Evolutionary conservation across 2,888 invertebrate genomes (phyloP).

Genomic region (Hyppa rectilinea): DNA sequence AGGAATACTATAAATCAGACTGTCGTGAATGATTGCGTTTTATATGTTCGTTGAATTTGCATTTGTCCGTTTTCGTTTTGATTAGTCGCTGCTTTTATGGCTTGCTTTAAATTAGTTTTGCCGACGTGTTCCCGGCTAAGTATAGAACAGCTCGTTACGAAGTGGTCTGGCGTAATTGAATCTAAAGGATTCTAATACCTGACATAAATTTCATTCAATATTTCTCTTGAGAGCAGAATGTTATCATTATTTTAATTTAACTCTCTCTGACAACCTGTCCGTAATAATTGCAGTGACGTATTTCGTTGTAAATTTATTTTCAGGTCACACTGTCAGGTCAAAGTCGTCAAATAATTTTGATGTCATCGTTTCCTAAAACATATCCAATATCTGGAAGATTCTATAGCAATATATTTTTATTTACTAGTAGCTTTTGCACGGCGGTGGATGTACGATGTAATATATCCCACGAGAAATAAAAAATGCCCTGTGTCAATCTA

Average conservation of each 20-base stretch:
- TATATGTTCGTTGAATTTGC: slow-evolving; percentile 47
- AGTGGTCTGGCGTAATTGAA: not conserved
- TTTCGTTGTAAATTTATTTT: slow-evolving; percentile 1
- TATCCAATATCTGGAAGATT: slow-evolving; percentile 1
- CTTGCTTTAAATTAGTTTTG: slow-evolving; percentile 54
- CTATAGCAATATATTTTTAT: not conserved
- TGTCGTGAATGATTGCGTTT: slow-evolving; percentile 32
- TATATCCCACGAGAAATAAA: no score
- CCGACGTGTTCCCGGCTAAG: not conserved
- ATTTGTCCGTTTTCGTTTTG: slow-evolving; percentile 53
- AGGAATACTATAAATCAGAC: slow-evolving; percentile 54
- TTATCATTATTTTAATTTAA: not conserved
- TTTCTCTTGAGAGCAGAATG: not conserved
- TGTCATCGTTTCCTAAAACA: not conserved
- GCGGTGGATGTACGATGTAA: no score
- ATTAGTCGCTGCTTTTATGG: slow-evolving; percentile 55
- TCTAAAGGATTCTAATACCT: not conserved
- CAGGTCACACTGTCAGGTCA: not conserved
- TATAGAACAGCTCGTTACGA: slow-evolving; percentile 18
- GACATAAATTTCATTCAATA: not conserved
- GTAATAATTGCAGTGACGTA: not conserved
- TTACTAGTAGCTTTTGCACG: no score
- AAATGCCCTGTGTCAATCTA: no score
- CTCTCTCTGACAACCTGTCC: not conserved
- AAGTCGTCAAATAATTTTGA: slow-evolving; percentile 5